These are phyloP conservation scores for Aromia moschata DNA, from an alignment of 2,888 invertebrate genomes.

Conservation along the genomic window DNA sequence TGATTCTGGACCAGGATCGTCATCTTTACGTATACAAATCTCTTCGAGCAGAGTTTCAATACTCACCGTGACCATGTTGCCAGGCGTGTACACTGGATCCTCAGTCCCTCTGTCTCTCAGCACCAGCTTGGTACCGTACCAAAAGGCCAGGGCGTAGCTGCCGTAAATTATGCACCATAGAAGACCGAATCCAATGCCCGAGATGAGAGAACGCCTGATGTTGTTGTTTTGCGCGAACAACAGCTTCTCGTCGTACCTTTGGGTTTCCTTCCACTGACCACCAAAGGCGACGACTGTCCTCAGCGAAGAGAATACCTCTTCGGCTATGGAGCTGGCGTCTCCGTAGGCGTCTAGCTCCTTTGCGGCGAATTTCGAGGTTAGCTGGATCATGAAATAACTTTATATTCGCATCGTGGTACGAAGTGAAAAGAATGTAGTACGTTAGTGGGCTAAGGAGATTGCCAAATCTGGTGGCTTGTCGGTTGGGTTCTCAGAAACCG, in stretches of 20 bases:
- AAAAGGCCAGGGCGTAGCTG: slow-evolving; percentile 83
- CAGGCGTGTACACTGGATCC: slow-evolving; percentile 66
- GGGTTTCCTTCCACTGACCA: slow-evolving; percentile 75
- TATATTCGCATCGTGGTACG: too few relatives aligned
- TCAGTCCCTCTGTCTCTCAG: slow-evolving; percentile 64
- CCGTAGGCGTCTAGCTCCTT: slow-evolving; percentile 78
- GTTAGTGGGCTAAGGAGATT: too few relatives aligned
- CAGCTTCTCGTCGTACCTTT: slow-evolving; percentile 73
- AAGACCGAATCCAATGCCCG: slow-evolving; percentile 75
- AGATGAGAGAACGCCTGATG: slow-evolving; percentile 74
- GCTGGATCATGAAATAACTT: too few relatives aligned
- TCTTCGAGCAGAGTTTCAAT: too few relatives aligned
- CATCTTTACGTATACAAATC: too few relatives aligned
- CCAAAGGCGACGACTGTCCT: slow-evolving; percentile 83
- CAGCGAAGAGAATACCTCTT: slow-evolving; percentile 78
- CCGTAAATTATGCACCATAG: slow-evolving; percentile 82
- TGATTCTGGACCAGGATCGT: too few relatives aligned
- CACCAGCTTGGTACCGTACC: slow-evolving; percentile 80
- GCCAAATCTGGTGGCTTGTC: too few relatives aligned
- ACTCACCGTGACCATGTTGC: slow-evolving; percentile 78
- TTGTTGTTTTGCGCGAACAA: slow-evolving; percentile 72
- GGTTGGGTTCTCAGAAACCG: too few relatives aligned
- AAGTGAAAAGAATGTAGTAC: too few relatives aligned
- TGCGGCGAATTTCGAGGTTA: slow-evolving; percentile 71
- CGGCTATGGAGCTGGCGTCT: slow-evolving; percentile 78